Evolutionary conservation across 1,140 invertebrate species (phyloP).

Genomic region (Gryon sp.): DNA sequence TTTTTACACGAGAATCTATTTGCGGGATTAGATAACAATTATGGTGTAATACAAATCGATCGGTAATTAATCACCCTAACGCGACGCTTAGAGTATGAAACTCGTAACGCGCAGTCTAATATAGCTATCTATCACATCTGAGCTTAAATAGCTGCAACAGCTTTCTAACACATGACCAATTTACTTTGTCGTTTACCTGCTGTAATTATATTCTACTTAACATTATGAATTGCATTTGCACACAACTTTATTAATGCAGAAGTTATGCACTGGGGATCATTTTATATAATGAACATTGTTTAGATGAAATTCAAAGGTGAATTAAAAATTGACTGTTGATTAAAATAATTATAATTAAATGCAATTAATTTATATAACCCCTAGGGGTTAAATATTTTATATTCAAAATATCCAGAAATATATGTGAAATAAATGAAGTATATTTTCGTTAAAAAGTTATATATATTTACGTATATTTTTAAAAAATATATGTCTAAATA

Average conservation of each 20-base stretch:
- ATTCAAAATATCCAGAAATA: too few relatives aligned
- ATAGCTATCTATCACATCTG: constrained; percentile 49
- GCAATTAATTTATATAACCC: too few relatives aligned
- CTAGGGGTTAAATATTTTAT: too few relatives aligned
- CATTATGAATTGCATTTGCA: not conserved
- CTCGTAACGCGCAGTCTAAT: constrained; percentile 36
- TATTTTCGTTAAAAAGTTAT: too few relatives aligned
- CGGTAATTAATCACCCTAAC: constrained; percentile 54
- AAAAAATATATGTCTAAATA: too few relatives aligned
- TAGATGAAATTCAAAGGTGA: too few relatives aligned
- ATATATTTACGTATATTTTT: too few relatives aligned
- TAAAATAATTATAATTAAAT: too few relatives aligned
- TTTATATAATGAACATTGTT: too few relatives aligned
- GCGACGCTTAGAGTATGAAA: constrained; percentile 10
- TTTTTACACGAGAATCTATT: constrained; percentile 28
- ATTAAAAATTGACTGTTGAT: too few relatives aligned
- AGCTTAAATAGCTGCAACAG: constrained; percentile 36
- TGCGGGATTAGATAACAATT: constrained; percentile 45
- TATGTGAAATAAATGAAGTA: too few relatives aligned
- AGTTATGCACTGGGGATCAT: too few relatives aligned
- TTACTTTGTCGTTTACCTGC: constrained; percentile 1
- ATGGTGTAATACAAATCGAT: constrained; percentile 41
- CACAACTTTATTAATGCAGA: not conserved
- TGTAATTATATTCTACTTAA: not conserved
- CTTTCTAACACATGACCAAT: constrained; percentile 28